Base-by-base conservation (phyloP, 2,888 invertebrate species). In the Calameuta filiformis region DNA sequence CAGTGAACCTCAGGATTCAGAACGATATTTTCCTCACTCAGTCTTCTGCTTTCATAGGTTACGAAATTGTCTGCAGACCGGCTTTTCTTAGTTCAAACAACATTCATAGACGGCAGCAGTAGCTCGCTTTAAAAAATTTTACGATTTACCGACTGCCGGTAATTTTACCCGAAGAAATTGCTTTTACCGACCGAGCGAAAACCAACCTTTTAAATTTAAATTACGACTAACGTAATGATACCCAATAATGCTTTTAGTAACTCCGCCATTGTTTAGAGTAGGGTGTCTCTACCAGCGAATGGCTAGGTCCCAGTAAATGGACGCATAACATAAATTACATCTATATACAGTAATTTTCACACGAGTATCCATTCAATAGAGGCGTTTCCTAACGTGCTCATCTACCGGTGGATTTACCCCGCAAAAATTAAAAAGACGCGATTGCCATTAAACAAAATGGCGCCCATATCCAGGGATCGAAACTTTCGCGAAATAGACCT, bases 21-120 rank as follows among this genome's bases (percentile, higher is more conserved):
- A 75, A 68, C 56, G 30, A 73, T 74, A 35, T 35, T 75, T 56
- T 33, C n/a, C 78, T 40, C 79, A 75, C 68, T 76, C 75, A 76
- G 77, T 81, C 83, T 82, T 82, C 81, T 85, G 84, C 83, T 85
- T 84, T 86, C 81, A 84, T 86, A 89, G 87, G 89, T 88, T 89
- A 88, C 85, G 85, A 84, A 84, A 84, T 83, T 80, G 81, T 73
- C 79, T 75, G 73, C 76, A 79, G 80, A 79, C 82, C 69, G 76
- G 77, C 35, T 40, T 73, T 33, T 34, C 23, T 37, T 6, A 35
- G 69, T 68, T 74, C 31, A 11, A 76, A 12, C 34, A 40, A 15
- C 23, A n/a, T 76, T 76, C 56, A 35, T 33, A 69, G 34, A 12
- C 1, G 73, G 33, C 40, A 73, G n/a, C 68, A 73, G 33, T 76